Evolutionary conservation across 2,113 vertebrate species (phyloP).

Genomic region (Muntiacus reevesi): DNA sequence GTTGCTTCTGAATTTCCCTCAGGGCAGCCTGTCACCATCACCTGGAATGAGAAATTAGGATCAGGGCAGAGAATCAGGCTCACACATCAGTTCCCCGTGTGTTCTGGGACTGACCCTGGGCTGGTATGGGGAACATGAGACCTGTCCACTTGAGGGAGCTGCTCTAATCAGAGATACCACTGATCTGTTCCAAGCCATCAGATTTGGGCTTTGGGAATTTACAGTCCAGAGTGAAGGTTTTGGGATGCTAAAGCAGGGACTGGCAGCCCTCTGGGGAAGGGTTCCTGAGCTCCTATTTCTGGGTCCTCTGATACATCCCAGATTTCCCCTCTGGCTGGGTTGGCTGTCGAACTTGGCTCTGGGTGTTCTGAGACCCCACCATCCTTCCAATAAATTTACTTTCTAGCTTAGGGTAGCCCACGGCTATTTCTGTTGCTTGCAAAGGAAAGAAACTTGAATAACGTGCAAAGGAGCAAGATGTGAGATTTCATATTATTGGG

Average conservation of each 20-base stretch:
- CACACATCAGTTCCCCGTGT: fast-evolving
- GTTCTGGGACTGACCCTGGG: fast-evolving
- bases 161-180: not conserved
- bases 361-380: not conserved
- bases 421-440: not conserved
- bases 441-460: not conserved
- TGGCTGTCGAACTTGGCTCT: not conserved
- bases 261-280: not conserved
- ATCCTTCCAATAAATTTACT: not conserved
- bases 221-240: not conserved
- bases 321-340: not conserved
- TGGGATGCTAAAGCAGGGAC: not conserved
- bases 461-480: fast-evolving
- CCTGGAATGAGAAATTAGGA: not conserved
- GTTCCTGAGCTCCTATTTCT: not conserved
- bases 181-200: not conserved
- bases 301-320: not conserved
- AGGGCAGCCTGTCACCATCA: not conserved
- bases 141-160: not conserved
- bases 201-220: not conserved
- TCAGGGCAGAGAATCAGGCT: not conserved
- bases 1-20: not conserved
- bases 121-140: fast-evolving
- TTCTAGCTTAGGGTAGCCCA: not conserved
- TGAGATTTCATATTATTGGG: not conserved